Evolutionary conservation across 1,140 invertebrate species (phyloP).

Genomic region (Cylas formicarius): DNA sequence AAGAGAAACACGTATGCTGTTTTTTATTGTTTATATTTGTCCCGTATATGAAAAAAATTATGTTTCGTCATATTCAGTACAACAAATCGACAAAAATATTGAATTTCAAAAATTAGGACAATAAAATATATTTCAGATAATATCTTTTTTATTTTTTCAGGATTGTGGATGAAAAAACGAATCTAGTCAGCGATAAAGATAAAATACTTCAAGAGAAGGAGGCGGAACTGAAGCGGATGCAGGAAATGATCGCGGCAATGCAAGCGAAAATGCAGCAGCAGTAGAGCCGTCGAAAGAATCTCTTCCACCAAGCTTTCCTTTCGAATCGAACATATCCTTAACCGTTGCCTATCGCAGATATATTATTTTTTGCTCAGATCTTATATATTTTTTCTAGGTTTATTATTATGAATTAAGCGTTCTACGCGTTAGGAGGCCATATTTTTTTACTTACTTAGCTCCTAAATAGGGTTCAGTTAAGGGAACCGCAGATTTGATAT

Average conservation of each 20-base stretch:
- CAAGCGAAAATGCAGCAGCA: constrained; percentile 81
- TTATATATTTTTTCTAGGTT: constrained; percentile 8
- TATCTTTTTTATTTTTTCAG: constrained; percentile 28
- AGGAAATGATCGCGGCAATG: constrained; percentile 92
- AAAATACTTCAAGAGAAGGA: constrained; percentile 83
- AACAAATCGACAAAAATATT: no score
- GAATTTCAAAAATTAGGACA: no score
- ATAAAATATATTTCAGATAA: no score
- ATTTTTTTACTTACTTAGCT: constrained; percentile 3
- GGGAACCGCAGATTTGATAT: no score
- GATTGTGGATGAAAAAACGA: constrained; percentile 40
- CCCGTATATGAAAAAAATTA: not conserved
- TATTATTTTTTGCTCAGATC: constrained; percentile 12
- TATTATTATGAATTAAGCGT: not conserved
- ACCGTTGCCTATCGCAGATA: constrained; percentile 6
- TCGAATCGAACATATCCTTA: constrained; percentile 1
- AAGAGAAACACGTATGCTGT: constrained; percentile 58
- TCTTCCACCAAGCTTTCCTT: constrained; percentile 1
- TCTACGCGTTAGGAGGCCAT: not conserved
- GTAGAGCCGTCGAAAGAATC: constrained; percentile 30
- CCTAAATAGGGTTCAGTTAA: no score
- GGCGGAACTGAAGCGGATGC: constrained; percentile 84
- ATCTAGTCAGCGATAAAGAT: constrained; percentile 63
- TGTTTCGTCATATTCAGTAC: not conserved
- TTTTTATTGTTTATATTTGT: not conserved